Evolutionary conservation across 2,113 vertebrate species (phyloP), one percentile per base, ranked within the genome.

Genomic region (Limnothrissa miodon): DNA sequence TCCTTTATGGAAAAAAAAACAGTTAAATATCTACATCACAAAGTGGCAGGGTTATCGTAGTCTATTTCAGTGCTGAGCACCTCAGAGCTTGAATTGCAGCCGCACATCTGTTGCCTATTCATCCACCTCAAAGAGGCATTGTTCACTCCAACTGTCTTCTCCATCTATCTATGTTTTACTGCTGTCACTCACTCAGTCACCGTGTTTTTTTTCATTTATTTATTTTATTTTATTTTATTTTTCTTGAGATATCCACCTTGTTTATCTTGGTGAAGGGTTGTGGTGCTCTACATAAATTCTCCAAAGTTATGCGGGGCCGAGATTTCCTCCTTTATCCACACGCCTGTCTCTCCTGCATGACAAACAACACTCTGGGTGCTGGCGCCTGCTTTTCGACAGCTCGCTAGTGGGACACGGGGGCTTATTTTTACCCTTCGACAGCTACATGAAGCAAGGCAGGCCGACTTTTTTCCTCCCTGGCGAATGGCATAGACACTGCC

Each of bases 281-380:
- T 17, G 66, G 33, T 36, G 66, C 66, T 36, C 25, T 36, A 15
- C 33, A 36, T 36, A 74, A 36, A 74, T 74, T 74, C 66, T 74
- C 66, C 66, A 74, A 74, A 74, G 66, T 74, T 74, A 74, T 74
- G 66, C 66, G 66, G 66, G 15, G 15, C 66, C 11, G 29, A 74
- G 66, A 74, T 74, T 74, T 74, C 33, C 6, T 74, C 11, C 66
- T 74, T 74, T 74, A 74, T 74, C 66, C 66, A 5, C 66, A 39
- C 15, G 29, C 66, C 66, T 36, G 66, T 74, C 66, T 74, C 66
- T 74, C 66, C 66, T 17, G 66, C 66, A 39, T 74, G 66, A 74
- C 66, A 36, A 36, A 74, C 66, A 39, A 23, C 29, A 13, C 66
- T 74, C 66, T 15, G 29, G 25, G 36, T 15, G 66, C 66, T 33